These are phyloP conservation scores for Melanotaenia maccullochi DNA, from an alignment of 2,797 vertebrate species.

Conservation along the genomic window DNA sequence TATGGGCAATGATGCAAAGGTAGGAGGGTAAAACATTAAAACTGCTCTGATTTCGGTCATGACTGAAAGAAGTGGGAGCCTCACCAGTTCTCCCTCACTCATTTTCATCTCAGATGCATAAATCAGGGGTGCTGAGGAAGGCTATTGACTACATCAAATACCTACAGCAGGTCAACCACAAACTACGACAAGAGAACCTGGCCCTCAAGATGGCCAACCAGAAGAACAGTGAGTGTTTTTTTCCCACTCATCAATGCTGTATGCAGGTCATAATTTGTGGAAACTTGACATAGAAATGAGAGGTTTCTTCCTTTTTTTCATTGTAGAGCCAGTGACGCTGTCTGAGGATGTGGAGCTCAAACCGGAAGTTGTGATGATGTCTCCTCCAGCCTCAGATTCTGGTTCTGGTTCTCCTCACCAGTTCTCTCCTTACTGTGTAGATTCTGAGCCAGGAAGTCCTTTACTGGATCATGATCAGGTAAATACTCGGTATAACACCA, in stretches of 20 bases:
- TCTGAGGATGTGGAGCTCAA: constrained; percentile 94
- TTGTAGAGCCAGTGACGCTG: constrained; percentile 86
- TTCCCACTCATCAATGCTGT: neutral
- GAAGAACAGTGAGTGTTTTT: constrained; percentile 89
- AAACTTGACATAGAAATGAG: neutral
- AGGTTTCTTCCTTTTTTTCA: neutral
- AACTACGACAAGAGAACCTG: constrained; percentile 96
- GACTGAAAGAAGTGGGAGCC: neutral
- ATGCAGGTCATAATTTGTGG: neutral
- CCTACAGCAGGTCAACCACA: constrained; percentile 95
- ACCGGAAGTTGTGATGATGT: constrained; percentile 93
- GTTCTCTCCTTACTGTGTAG: constrained; percentile 95
- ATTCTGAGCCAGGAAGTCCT: constrained; percentile 96
- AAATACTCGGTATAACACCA: neutral
- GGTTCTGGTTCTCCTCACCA: constrained; percentile 91
- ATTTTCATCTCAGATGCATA: constrained; percentile 89
- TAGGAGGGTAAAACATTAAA: constrained; percentile 44
- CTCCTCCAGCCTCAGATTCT: constrained; percentile 94
- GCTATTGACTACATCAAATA: constrained; percentile 99
- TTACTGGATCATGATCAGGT: constrained; percentile 87
- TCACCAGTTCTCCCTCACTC: neutral
- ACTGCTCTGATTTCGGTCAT: neutral
- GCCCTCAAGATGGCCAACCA: constrained; percentile 93
- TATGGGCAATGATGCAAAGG: constrained; percentile 97
- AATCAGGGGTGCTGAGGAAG: constrained; percentile 95